Conservation (phyloP, 2,888 invertebrate species). For the Tolmerus cingulatus region DNA sequence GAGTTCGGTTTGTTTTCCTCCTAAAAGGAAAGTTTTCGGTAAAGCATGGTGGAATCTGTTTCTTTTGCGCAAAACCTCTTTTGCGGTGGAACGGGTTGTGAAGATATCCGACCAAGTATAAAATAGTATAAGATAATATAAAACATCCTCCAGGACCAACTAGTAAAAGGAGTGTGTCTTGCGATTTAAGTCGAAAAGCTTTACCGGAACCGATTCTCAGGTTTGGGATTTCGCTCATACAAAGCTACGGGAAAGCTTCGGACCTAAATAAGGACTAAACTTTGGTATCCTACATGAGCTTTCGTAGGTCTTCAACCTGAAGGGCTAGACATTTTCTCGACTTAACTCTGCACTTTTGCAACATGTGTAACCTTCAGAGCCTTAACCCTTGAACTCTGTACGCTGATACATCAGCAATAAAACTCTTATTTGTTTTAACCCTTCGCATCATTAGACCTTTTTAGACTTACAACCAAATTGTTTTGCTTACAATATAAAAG, state of each 20-base stretch:
- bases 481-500: too few relatives aligned
- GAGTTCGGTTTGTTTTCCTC: slow-evolving; percentile 26
- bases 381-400: neutral
- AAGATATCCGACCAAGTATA: neutral
- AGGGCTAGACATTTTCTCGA: neutral
- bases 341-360: neutral
- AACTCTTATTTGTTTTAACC: neutral
- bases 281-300: neutral
- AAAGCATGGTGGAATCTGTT: slow-evolving; percentile 43
- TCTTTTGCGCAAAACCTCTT: slow-evolving; percentile 1
- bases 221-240: too few relatives aligned
- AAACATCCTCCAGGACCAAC: neutral
- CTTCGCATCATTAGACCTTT: neutral
- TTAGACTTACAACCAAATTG: too few relatives aligned
- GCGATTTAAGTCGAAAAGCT: neutral
- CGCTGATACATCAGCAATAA: neutral
- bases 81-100: neutral
- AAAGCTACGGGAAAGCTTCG: neutral
- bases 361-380: neutral
- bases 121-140: neutral
- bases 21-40: neutral
- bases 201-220: neutral
- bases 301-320: neutral
- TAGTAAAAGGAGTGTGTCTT: neutral
- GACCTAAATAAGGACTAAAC: neutral